These are phyloP conservation scores for Caenorhabditis sp. DNA, from an alignment of 2,888 invertebrate species.

Conservation along the genomic window DNA sequence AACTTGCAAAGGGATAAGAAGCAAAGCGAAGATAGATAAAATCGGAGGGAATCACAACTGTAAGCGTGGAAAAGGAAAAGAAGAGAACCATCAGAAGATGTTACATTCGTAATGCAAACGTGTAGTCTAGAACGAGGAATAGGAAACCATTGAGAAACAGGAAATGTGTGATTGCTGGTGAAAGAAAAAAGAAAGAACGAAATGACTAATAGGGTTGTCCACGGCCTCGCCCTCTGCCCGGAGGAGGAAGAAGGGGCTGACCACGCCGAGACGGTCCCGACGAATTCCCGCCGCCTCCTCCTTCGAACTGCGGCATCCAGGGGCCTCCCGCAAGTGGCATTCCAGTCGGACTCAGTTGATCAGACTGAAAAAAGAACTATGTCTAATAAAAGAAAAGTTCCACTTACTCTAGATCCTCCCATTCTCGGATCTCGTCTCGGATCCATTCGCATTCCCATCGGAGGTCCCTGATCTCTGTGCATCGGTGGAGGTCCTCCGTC, in stretches of 20 bases:
- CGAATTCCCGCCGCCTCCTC: background rate
- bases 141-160: background rate
- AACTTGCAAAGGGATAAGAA: background rate
- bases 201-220: slow-evolving; percentile 23
- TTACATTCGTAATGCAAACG: too few relatives aligned
- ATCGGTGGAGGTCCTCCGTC: background rate
- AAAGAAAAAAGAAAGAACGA: background rate
- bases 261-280: slow-evolving; percentile 13
- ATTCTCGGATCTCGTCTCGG: slow-evolving; percentile 44
- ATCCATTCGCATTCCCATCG: slow-evolving; percentile 12
- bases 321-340: background rate
- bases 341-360: slow-evolving; percentile 13
- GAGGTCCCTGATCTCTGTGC: background rate
- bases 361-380: slow-evolving; percentile 19
- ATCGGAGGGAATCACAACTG: background rate
- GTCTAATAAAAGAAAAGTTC: slow-evolving; percentile 1
- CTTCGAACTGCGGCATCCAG: slow-evolving; percentile 57
- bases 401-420: slow-evolving; percentile 16
- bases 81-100: background rate
- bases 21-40: background rate
- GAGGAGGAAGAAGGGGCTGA: background rate
- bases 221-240: slow-evolving; percentile 18
- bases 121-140: background rate
- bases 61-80: background rate
- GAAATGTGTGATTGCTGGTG: background rate